Percentiles rank a stretch among this genome's conserved stretches.
Evolutionary conservation across 2,113 vertebrate genomes (phyloP).

Genomic region (Paratilapia polleni): DNA sequence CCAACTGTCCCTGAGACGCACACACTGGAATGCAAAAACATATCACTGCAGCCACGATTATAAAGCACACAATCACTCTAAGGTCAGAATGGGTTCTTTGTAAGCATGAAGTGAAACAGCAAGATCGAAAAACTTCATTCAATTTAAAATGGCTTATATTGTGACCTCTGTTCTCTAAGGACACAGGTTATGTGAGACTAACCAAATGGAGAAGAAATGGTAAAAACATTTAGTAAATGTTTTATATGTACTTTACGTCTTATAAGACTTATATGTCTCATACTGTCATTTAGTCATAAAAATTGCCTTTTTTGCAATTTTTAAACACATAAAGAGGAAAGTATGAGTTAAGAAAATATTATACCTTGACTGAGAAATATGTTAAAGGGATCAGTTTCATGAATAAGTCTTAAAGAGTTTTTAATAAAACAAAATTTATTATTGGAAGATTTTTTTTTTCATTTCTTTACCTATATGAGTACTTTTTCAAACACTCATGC

Average conservation of each 20-base stretch:
- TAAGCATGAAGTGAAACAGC: slow-evolving; percentile 34
- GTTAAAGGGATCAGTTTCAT: not conserved
- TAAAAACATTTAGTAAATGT: slow-evolving; percentile 1
- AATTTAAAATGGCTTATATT: not conserved
- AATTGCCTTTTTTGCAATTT: not conserved
- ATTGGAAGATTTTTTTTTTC: not conserved
- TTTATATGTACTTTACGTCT: not conserved
- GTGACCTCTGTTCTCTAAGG: slow-evolving; percentile 4
- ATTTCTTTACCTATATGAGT: not conserved
- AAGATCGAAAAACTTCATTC: slow-evolving; percentile 26
- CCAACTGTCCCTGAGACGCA: slow-evolving; percentile 55
- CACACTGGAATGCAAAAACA: slow-evolving; percentile 56
- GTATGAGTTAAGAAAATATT: not conserved
- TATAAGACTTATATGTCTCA: not conserved
- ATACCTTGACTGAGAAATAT: not conserved
- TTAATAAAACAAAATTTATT: not conserved
- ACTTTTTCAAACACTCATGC: not conserved
- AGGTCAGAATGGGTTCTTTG: slow-evolving; percentile 39
- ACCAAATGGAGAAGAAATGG: not conserved
- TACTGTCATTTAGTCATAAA: not conserved
- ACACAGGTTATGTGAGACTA: slow-evolving; percentile 4
- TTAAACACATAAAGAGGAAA: not conserved
- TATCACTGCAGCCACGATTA: slow-evolving; percentile 16
- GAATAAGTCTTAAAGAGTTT: not conserved
- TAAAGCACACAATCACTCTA: slow-evolving; percentile 44